Conservation (phyloP, 2,113 vertebrate genomes). For the Macrotis lagotis region DNA sequence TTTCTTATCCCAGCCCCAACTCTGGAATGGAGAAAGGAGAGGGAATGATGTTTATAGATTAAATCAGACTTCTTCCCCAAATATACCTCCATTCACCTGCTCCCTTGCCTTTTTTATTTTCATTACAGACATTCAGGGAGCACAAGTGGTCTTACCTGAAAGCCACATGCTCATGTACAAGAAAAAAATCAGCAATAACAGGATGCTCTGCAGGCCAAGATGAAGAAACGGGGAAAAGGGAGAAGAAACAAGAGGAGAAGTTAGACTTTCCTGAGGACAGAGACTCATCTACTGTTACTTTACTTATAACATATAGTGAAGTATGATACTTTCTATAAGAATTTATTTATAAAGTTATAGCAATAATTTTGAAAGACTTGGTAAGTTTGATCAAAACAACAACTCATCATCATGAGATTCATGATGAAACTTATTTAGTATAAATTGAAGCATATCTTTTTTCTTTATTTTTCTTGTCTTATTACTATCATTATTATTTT, state of each 20-base stretch:
- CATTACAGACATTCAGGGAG: neutral
- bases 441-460: neutral
- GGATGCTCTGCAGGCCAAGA: slow-evolving; percentile 29
- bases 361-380: neutral
- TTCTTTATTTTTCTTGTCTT: neutral
- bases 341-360: neutral
- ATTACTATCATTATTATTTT: too few relatives aligned
- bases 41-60: neutral
- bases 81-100: neutral
- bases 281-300: neutral
- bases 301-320: neutral
- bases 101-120: neutral
- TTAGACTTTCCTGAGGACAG: neutral
- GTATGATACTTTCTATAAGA: neutral
- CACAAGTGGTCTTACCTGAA: slow-evolving; percentile 60
- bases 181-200: slow-evolving; percentile 64
- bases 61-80: neutral
- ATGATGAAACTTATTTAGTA: neutral
- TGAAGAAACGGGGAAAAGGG: neutral
- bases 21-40: neutral
- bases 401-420: neutral
- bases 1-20: neutral
- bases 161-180: slow-evolving; percentile 63
- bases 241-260: neutral
- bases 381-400: neutral